A percentile compares a stretch with the other conserved stretches of the same genome.
These are phyloP conservation scores for Petrosia ficiformis DNA, from an alignment of 37 sponge, comb jelly and placozoan genomes.

Conservation along the genomic window DNA sequence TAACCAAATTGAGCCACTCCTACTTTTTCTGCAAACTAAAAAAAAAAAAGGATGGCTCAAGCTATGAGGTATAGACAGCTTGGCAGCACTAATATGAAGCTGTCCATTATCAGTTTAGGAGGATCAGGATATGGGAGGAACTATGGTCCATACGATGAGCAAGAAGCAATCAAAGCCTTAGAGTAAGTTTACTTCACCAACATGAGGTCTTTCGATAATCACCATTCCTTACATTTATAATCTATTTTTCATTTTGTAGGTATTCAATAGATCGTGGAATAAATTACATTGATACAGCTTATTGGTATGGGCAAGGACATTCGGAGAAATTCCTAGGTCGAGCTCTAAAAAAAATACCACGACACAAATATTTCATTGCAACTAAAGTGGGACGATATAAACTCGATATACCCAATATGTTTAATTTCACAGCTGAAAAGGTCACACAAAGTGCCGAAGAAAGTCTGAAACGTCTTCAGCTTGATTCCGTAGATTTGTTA, in stretches of 20 bases:
- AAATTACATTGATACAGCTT: constrained; percentile 91
- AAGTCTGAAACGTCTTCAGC: constrained; percentile 61
- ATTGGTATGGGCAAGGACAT: constrained; percentile 90
- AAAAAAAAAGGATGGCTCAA: too few species aligned
- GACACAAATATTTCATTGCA: constrained; percentile 68
- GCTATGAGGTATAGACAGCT: constrained; percentile 65
- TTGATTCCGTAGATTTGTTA: constrained; percentile 81
- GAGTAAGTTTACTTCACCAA: constrained; percentile 6
- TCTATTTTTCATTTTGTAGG: background rate
- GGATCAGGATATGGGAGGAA: constrained; percentile 84
- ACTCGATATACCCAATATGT: constrained; percentile 50
- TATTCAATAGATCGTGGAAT: constrained; percentile 64
- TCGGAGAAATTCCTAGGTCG: constrained; percentile 83
- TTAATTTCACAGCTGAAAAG: constrained; percentile 81
- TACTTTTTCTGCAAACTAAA: background rate
- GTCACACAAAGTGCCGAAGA: constrained; percentile 49
- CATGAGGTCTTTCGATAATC: background rate
- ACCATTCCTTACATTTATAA: background rate
- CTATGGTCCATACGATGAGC: constrained; percentile 50
- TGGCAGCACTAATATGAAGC: constrained; percentile 69
- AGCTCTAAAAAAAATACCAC: constrained; percentile 43
- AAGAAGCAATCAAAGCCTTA: constrained; percentile 29
- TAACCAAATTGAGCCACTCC: background rate
- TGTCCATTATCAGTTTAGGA: constrained; percentile 78
- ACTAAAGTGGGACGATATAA: constrained; percentile 91